Percentiles rank a stretch among this genome's conserved stretches.
phyloP scores from a whole-genome alignment of 2,797 vertebrate genomes.

The Darevskia mixta region DNA sequence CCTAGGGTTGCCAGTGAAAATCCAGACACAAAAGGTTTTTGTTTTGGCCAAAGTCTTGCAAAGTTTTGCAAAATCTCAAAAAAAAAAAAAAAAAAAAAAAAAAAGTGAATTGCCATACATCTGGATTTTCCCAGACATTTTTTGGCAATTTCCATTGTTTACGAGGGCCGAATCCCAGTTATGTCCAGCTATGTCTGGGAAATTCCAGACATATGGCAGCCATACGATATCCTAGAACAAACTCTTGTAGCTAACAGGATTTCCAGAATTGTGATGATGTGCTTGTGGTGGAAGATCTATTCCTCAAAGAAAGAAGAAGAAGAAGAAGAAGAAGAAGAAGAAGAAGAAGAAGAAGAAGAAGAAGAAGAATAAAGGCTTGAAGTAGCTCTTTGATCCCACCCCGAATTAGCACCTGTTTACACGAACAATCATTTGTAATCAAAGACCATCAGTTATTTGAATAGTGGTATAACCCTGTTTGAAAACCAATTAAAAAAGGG shows the following conservation, averaged over 20 bases:
- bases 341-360: not conserved
- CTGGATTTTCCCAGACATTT: no score
- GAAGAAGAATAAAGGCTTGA: not conserved
- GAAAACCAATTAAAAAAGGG: not conserved
- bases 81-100: no score
- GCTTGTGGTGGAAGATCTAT: not conserved
- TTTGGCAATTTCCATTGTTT: no score
- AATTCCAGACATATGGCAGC: no score
- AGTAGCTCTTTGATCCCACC: not conserved
- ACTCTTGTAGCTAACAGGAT: not conserved
- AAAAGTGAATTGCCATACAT: no score
- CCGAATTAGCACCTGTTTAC: not conserved
- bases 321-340: no score
- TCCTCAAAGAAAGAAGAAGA: not conserved
- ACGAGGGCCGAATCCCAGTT: no score
- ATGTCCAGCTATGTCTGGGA: no score
- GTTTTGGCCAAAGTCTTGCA: no score
- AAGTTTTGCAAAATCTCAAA: no score
- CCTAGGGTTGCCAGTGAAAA: no score
- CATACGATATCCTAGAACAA: not conserved
- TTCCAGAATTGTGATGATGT: not conserved
- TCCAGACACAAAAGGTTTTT: no score
- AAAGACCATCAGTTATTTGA: not conserved
- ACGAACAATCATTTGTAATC: conserved; percentile 14
- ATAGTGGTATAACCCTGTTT: not conserved